These are phyloP conservation scores for Monarcha castaneiventris DNA, from an alignment of 2,113 vertebrate genomes.

Conservation along the genomic window DNA sequence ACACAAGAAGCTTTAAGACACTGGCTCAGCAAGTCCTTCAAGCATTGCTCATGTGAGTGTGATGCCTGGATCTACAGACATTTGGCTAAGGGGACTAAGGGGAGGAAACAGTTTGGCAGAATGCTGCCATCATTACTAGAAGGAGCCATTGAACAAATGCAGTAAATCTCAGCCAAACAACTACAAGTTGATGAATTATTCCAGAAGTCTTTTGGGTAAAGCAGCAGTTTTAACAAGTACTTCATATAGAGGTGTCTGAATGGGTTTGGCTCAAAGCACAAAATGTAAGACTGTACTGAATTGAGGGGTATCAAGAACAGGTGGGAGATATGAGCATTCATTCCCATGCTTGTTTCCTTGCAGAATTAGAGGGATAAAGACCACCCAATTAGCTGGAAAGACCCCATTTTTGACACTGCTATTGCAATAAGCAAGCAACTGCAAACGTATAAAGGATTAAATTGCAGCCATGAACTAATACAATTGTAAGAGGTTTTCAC, in stretches of 20 bases:
- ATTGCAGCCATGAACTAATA: background rate
- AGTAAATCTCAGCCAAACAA: background rate
- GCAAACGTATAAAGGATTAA: background rate
- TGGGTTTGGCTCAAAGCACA: background rate
- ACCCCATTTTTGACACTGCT: background rate
- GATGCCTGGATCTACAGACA: background rate
- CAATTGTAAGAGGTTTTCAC: background rate
- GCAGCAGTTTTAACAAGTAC: background rate
- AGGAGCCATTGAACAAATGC: background rate
- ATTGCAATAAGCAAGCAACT: background rate
- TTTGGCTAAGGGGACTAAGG: background rate
- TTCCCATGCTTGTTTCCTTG: background rate
- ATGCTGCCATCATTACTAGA: background rate
- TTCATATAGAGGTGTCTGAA: background rate
- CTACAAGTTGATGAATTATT: background rate
- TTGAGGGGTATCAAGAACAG: background rate
- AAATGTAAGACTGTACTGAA: background rate
- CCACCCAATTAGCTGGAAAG: rapidly evolving
- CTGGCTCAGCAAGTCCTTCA: background rate
- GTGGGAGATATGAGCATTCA: background rate
- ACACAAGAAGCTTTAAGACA: background rate
- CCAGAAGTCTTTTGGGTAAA: background rate
- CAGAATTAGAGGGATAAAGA: background rate
- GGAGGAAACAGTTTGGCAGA: background rate
- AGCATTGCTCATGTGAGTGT: background rate